Conservation (phyloP, 2,113 vertebrate species). For the Pelusios castaneus region DNA sequence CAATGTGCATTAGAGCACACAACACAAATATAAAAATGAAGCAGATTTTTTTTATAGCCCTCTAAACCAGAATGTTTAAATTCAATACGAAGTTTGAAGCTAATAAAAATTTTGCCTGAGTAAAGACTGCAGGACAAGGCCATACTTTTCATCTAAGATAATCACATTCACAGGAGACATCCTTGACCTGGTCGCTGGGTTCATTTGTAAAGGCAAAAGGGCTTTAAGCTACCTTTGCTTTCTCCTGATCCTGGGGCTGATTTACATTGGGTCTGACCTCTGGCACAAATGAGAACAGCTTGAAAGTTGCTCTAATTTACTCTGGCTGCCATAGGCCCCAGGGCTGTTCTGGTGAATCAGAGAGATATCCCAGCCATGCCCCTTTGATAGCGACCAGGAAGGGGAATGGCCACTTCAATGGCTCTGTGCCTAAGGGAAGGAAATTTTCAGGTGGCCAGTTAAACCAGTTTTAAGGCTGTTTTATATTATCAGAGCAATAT, state of each 20-base stretch:
- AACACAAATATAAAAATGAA: not conserved
- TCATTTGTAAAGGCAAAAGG: not conserved
- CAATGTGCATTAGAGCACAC: not conserved
- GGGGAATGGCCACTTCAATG: not conserved
- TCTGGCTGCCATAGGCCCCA: not conserved
- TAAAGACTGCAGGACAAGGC: not conserved
- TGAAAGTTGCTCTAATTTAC: not conserved
- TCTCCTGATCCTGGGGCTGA: not conserved
- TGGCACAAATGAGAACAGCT: not conserved
- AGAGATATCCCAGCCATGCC: not conserved
- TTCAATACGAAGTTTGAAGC: not conserved
- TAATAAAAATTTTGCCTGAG: not conserved
- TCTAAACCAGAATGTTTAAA: not conserved
- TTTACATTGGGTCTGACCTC: not conserved
- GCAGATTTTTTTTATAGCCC: not conserved
- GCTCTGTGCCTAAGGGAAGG: not conserved
- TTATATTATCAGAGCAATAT: not conserved
- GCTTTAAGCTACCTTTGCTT: not conserved
- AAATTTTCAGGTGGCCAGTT: not conserved
- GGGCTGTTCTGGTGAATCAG: not conserved
- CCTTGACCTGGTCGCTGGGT: not conserved
- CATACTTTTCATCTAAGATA: not conserved
- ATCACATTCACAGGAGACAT: not conserved
- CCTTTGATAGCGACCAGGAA: not conserved
- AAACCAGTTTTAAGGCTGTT: not conserved